Evolutionary conservation across 2,113 vertebrate species (phyloP).

Genomic region (Strix uralensis): DNA sequence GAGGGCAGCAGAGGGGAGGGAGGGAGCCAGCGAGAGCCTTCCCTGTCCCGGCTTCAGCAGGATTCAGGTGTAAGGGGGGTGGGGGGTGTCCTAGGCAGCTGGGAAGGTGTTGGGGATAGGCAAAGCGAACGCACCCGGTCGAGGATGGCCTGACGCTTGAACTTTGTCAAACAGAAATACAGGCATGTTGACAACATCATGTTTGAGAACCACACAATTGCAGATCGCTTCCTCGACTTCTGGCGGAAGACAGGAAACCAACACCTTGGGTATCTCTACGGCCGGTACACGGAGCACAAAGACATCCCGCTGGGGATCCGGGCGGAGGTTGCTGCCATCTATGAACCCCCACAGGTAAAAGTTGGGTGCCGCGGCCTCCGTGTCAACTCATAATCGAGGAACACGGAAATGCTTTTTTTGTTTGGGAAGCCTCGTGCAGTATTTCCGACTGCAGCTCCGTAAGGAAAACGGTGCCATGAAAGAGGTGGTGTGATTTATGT

Average conservation of each 20-base stretch:
- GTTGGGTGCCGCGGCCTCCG: fast-evolving
- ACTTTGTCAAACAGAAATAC: conserved; percentile 85
- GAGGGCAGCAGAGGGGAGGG: neutral
- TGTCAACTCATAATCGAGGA: fast-evolving
- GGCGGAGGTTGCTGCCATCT: conserved; percentile 95
- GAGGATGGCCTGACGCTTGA: conserved; percentile 35
- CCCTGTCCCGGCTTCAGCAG: neutral
- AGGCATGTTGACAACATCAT: conserved; percentile 99
- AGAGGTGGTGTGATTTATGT: neutral
- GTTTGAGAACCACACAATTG: conserved; percentile 99
- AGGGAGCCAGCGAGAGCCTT: neutral
- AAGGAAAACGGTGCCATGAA: fast-evolving
- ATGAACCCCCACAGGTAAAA: conserved; percentile 94
- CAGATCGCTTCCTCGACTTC: conserved; percentile 97
- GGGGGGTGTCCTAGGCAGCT: neutral
- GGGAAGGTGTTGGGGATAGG: neutral
- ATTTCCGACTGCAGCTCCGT: neutral
- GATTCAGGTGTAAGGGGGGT: neutral
- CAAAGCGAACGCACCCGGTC: neutral
- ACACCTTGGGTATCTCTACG: conserved; percentile 92
- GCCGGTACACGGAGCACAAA: conserved; percentile 94
- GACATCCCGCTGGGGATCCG: conserved; percentile 97
- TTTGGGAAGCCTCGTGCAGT: fast-evolving
- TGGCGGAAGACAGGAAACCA: conserved; percentile 98
- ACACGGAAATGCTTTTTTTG: fast-evolving